A percentile compares a stretch with the other conserved stretches of the same genome.
Conservation (phyloP, 2,888 invertebrate species). For the Ophonus ardosiacus region DNA sequence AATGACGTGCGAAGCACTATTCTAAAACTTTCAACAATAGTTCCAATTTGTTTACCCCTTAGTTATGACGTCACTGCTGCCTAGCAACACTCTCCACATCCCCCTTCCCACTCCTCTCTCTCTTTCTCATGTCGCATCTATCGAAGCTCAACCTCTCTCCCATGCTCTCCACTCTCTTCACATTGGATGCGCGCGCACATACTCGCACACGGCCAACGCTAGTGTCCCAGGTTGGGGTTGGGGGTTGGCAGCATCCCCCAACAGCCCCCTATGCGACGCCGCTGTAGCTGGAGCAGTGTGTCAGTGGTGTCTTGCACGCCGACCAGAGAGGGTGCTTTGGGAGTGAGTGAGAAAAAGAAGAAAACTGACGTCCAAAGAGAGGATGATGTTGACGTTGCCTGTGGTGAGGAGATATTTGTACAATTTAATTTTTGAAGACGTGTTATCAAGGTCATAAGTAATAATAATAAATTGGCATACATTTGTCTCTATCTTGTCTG, state of each 20-base stretch:
- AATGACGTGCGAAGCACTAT: not conserved
- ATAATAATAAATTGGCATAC: too few species aligned
- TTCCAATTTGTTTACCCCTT: not conserved
- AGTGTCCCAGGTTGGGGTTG: constrained; percentile 9
- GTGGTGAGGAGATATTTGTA: not conserved
- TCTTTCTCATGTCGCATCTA: not conserved
- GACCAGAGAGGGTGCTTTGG: not conserved
- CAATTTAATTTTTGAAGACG: too few species aligned
- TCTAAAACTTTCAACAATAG: not conserved
- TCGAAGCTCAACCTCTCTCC: not conserved
- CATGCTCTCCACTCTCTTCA: not conserved
- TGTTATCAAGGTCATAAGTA: too few species aligned
- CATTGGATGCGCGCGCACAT: not conserved
- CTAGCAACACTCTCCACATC: constrained; percentile 2
- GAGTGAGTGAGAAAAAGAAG: not conserved
- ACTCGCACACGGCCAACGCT: not conserved
- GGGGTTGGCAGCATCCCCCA: not conserved
- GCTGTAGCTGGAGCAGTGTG: constrained; percentile 37
- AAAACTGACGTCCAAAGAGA: constrained; percentile 25
- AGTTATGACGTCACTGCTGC: constrained; percentile 25
- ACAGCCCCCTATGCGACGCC: constrained; percentile 1
- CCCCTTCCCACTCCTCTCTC: not conserved
- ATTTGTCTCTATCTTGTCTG: too few species aligned
- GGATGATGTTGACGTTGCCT: constrained; percentile 51
- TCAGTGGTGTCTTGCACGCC: constrained; percentile 35